phyloP scores from a whole-genome alignment of 2,888 invertebrate genomes.

The Drosophila melanosoma region DNA sequence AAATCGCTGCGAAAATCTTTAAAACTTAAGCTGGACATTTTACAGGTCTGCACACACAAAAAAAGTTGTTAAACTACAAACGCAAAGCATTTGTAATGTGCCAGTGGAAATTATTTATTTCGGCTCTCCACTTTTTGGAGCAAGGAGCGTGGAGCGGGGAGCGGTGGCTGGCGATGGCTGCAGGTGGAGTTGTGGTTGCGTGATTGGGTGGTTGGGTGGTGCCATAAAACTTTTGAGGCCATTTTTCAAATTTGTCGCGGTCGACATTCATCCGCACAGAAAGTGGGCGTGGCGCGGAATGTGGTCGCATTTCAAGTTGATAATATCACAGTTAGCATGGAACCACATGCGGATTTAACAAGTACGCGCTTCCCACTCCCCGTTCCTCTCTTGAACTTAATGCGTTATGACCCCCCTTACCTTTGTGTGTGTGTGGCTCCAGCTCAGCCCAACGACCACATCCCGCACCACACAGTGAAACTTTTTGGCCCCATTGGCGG shows the following conservation, averaged over 20 bases:
- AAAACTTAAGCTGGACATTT: conserved; percentile 41
- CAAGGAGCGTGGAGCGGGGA: conserved; percentile 52
- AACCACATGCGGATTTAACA: conserved; percentile 69
- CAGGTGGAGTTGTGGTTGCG: conserved; percentile 1
- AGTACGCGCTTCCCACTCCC: conserved; percentile 38
- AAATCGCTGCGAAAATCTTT: conserved; percentile 49
- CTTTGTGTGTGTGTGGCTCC: conserved; percentile 3
- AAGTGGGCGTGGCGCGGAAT: conserved; percentile 29
- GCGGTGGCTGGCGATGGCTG: neutral
- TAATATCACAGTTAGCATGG: conserved; percentile 70
- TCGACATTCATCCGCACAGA: conserved; percentile 43
- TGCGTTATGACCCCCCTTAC: conserved; percentile 69
- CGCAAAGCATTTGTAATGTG: conserved; percentile 77
- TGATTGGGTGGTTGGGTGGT: conserved; percentile 10
- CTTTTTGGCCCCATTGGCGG: conserved; percentile 53
- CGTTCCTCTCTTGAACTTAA: conserved; percentile 64
- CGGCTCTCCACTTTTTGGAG: conserved; percentile 61
- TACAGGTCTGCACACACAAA: conserved; percentile 15
- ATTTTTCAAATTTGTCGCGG: conserved; percentile 81
- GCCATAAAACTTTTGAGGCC: conserved; percentile 72
- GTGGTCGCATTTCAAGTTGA: conserved; percentile 72
- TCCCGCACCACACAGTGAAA: conserved; percentile 34
- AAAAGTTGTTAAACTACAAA: conserved; percentile 69
- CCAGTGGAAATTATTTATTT: conserved; percentile 75
- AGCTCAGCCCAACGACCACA: neutral